phyloP scores from a whole-genome alignment of 2,888 invertebrate genomes.

The Hirtodrosophila histrioides region DNA sequence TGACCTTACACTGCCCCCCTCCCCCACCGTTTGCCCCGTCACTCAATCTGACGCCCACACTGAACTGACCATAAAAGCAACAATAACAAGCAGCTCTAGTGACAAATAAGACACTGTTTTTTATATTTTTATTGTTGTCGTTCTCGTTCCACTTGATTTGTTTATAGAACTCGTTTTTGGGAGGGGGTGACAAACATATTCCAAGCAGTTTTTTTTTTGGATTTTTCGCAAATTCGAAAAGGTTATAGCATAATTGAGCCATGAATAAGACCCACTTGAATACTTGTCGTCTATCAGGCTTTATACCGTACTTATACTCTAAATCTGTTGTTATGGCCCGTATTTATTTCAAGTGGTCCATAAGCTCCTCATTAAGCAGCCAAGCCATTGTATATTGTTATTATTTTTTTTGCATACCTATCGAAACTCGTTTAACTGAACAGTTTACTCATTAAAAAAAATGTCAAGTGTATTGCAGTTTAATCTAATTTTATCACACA shows the following conservation, averaged over 20 bases:
- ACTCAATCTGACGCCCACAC: conserved; percentile 59
- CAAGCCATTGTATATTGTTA: background rate
- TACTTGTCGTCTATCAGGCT: conserved; percentile 1
- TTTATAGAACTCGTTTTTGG: conserved; percentile 60
- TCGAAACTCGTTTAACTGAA: conserved; percentile 13
- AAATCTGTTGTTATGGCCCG: conserved; percentile 1
- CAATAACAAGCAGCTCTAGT: conserved; percentile 42
- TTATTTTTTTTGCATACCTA: conserved; percentile 6
- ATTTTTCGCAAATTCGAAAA: conserved; percentile 15
- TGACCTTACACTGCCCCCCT: conserved; percentile 55
- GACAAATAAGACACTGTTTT: conserved; percentile 63
- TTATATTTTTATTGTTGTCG: conserved; percentile 33
- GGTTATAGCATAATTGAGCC: conserved; percentile 24
- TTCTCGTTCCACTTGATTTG: conserved; percentile 57
- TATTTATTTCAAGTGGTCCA: conserved; percentile 12
- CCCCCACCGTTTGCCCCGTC: conserved; percentile 21
- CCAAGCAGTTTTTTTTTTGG: conserved; percentile 13
- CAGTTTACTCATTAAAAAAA: background rate
- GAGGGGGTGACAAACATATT: conserved; percentile 26
- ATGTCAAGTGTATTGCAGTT: too few species aligned
- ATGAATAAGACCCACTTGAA: conserved; percentile 15
- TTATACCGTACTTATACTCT: background rate
- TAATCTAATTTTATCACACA: too few species aligned
- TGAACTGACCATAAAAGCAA: conserved; percentile 29
- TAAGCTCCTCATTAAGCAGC: conserved; percentile 13